Base-by-base conservation (phyloP, 2,888 invertebrate species). In the Neoascia interrupta region DNA sequence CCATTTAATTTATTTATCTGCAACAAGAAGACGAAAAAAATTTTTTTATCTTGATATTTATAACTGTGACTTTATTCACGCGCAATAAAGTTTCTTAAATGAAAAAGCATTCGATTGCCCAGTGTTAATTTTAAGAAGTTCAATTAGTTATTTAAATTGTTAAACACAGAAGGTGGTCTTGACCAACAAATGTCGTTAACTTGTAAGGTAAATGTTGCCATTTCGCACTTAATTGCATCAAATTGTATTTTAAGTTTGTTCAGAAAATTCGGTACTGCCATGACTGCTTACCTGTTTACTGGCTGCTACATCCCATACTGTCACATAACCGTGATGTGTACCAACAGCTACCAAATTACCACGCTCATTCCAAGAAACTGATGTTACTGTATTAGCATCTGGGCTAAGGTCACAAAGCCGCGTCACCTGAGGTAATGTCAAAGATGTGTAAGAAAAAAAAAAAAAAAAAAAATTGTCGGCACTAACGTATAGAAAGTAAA, bases 321-420 rank as follows among this genome's bases (percentile, higher is more conserved):
- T 98, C 61, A 98, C 96, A 85, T 96, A 96, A 56, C 99, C 98
- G 86, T 96, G 95, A 90, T 98, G 97, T 8, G 99, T 99, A 21
- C 99, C 99, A 23, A 99, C 99, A 0, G 99, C 98, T 3, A 99
- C 97, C 41, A 96, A 91, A 87, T 97, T 96, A 10, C 99, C 99
- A 82, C 98, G 92, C 87, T 99, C 99, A 86, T 97, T 97, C 99
- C 99, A 99, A 49, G 98, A 97, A 16, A 99, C 99, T 1, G 99
- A 98, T 3, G 99, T 99, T 28, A 99, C 98, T 5, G 96, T 95
- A 88, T 99, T 99, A 23, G 95, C 95, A 87, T 98, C 97, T 34
- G 94, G 92, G 5, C 96, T 95, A 72, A 99, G 91, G 90, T 99
- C 99, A 90, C 99, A 99, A 31, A 99, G 90, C 85, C 98, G 92